Conservation (phyloP, 2,113 vertebrate species). For the Monarcha castaneiventris region DNA sequence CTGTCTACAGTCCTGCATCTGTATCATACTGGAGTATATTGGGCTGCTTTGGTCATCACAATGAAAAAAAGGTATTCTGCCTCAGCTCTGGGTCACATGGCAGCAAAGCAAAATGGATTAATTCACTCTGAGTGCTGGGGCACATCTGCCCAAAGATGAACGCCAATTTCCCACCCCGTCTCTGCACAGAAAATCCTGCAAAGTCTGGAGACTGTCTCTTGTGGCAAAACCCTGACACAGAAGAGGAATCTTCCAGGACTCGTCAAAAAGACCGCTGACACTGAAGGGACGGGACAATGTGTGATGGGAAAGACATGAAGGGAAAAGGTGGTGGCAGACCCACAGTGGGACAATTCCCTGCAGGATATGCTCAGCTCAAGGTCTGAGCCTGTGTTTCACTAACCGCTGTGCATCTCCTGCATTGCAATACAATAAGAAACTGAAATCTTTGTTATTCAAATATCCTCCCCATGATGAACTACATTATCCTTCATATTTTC, state of each 20-base stretch:
- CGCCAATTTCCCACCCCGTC: background rate
- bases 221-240: background rate
- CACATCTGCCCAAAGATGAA: background rate
- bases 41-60: background rate
- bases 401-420: background rate
- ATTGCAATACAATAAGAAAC: background rate
- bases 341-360: background rate
- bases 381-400: background rate
- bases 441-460: conserved; percentile 43
- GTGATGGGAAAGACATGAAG: background rate
- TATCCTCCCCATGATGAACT: background rate
- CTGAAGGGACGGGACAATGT: background rate
- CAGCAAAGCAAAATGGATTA: background rate
- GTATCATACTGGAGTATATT: background rate
- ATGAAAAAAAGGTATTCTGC: background rate
- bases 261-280: background rate
- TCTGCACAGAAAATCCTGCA: background rate
- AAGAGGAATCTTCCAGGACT: background rate
- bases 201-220: background rate
- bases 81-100: background rate
- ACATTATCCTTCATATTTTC: background rate
- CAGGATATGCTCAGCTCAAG: background rate
- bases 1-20: background rate
- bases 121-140: fast-evolving
- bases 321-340: background rate